Conservation (phyloP, 2,888 invertebrate species). For the Hermaeophaga mercurialis region DNA sequence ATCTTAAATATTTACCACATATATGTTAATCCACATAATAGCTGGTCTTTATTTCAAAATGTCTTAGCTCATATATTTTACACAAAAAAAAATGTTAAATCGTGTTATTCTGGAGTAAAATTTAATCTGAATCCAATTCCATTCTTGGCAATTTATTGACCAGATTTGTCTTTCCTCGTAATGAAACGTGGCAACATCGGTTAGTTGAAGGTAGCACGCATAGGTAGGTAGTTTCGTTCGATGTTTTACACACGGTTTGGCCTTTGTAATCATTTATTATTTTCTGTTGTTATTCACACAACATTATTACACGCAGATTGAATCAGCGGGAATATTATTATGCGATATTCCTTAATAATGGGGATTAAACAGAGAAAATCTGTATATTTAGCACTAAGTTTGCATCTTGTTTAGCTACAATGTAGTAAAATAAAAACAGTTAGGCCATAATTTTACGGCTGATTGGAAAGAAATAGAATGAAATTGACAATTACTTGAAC, state of each 20-base stretch:
- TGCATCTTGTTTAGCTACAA: constrained; percentile 8
- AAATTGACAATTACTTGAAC: too few relatives aligned
- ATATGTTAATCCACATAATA: too few relatives aligned
- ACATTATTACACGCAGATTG: constrained; percentile 31
- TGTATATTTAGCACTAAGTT: constrained; percentile 14
- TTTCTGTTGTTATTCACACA: constrained; percentile 31
- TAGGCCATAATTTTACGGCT: too few relatives aligned
- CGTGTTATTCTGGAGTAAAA: too few relatives aligned
- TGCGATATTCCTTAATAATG: constrained; percentile 22
- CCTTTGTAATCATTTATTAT: constrained; percentile 32
- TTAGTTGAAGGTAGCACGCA: constrained; percentile 24
- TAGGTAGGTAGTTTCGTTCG: constrained; percentile 29
- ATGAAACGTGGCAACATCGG: constrained; percentile 18
- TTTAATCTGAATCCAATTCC: too few relatives aligned
- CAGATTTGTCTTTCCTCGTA: not conserved
- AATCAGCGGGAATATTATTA: constrained; percentile 28
- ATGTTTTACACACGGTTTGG: constrained; percentile 32
- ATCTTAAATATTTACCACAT: too few relatives aligned
- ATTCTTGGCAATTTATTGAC: too few relatives aligned
- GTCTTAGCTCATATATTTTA: too few relatives aligned
- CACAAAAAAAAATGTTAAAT: too few relatives aligned
- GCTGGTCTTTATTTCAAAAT: too few relatives aligned
- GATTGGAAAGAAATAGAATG: too few relatives aligned
- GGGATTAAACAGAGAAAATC: constrained; percentile 19
- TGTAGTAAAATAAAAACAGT: not conserved